These are phyloP conservation scores for Gymnocypris eckloni DNA, from an alignment of 2,797 vertebrate species.

Conservation along the genomic window DNA sequence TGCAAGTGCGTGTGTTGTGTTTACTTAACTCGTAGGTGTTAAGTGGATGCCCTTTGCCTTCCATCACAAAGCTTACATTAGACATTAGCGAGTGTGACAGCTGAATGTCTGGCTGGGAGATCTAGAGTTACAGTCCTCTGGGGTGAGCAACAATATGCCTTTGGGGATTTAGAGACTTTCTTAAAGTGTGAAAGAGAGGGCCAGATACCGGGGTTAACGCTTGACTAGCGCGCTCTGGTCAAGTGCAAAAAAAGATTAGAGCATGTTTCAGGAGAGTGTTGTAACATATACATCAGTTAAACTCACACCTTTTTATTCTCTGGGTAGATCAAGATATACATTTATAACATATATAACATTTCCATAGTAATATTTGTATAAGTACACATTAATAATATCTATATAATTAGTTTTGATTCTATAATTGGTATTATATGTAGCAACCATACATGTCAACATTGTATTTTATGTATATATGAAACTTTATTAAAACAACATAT, in stretches of 20 bases:
- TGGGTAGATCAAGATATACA: neutral
- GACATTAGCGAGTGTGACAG: conserved; percentile 45
- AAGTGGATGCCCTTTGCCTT: conserved; percentile 48
- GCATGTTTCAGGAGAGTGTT: neutral
- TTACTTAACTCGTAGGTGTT: conserved; percentile 45
- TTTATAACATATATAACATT: neutral
- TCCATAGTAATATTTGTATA: neutral
- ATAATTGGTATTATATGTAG: too few species aligned
- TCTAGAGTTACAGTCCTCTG: conserved; percentile 44
- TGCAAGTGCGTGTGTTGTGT: conserved; percentile 23
- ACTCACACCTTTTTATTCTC: neutral
- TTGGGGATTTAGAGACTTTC: conserved; percentile 34
- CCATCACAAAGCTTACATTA: conserved; percentile 63
- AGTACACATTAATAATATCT: too few species aligned
- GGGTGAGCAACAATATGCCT: conserved; percentile 25
- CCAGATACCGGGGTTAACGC: conserved; percentile 13
- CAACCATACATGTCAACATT: too few species aligned
- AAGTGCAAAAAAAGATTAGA: conserved; percentile 41
- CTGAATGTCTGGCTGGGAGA: conserved; percentile 39
- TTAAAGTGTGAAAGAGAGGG: conserved; percentile 8
- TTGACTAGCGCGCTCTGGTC: conserved; percentile 19
- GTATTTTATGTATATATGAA: too few species aligned
- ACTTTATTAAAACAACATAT: too few species aligned
- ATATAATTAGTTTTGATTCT: too few species aligned
- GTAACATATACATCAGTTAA: neutral